Base-by-base conservation (phyloP, 53 echinoderm and acorn worm species). In the Paracentrotus lividus region DNA sequence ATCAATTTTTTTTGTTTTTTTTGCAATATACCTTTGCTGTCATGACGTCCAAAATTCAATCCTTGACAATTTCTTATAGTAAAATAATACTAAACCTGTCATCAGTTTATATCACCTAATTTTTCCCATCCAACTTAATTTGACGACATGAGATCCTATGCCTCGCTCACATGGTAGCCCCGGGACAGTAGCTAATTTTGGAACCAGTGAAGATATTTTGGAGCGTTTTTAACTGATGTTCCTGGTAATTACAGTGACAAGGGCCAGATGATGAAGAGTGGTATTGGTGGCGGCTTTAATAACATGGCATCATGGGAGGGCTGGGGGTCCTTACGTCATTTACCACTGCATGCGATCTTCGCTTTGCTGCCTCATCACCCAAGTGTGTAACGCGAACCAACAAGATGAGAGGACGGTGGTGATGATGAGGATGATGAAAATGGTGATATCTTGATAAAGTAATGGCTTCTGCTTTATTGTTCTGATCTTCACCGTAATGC, bases 281-380 rank as follows among this genome's bases (percentile, higher is more conserved):
- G 66, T 8, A 69, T 69, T 69, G 34, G 27, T 2, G 2, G 38
- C 2, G 69, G 69, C 13, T n/a, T 69, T 69, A 69, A 69, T 69
- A 69, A 69, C 69, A 18, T 10, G 69, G 69, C 69, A 69, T 38
- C 69, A 69, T 38, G 36, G 69, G 69, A 69, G 69, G 69, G 34
- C 9, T 2, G 16, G 14, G 16, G 4, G 14, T 36, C 38, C 38
- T 57, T 34, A 38, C 69, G 38, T 69, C 69, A 69, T n/a, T n/a
- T n/a, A n/a, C n/a, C 38, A 69, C 18, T 7, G 15, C 16, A n/a
- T 31, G 5, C 34, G 5, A 16, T 69, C 69, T 69, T 38, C 38
- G 69, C 69, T 69, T 69, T 36, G 69, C 38, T 69, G 69, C 36
- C 20, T 8, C 38, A n/a, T 20, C 9, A 38, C 18, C 38, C 69